Evolutionary conservation across 2,797 vertebrate genomes (phyloP), one percentile per base, ranked within the genome.

Genomic region (Ara ararauna): DNA sequence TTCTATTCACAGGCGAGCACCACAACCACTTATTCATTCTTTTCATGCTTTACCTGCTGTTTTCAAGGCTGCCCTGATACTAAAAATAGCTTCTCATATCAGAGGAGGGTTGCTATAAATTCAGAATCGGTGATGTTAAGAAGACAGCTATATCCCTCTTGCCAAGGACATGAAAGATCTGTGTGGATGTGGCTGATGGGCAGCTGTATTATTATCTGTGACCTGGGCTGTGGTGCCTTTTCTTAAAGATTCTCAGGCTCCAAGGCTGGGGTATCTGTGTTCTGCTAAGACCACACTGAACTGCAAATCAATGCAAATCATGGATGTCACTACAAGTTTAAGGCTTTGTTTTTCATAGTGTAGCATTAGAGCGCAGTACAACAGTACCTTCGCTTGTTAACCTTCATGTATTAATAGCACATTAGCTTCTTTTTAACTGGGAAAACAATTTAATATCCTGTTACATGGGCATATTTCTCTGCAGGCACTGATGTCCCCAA

Each of bases 1-100:
- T 92, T 89, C 88, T 94, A 80, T 93, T 95, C 95, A 94, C 84
- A 93, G 64, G 68, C 75, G 0, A 92, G 87, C 51, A 93, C 88
- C 86, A 91, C 88, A 94, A 89, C 90, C 86, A 91, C 96, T 96
- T 95, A 96, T 85, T 94, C 90, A 95, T 95, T 95, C 94, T 82
- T 85, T 91, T 92, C 90, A 87, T 90, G 93, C 94, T 90, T 94
- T 96, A 96, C 95, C 96, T 97, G 94, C 93, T 92, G 94, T 76
- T 90, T 94, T 94, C 91, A 96, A 96, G 94, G 91, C 95, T 94
- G 93, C 80, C 83, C 89, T 90, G 74, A 48, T 91, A 88, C 95
- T 94, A 97, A 94, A 96, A 96, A 96, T 96, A 96, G 87, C 85
- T 90, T 62, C 0, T 0, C 65, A 47, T 95, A 92, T 93, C 94